Conservation (phyloP, 2,113 vertebrate genomes). For the Cynocephalus volans region DNA sequence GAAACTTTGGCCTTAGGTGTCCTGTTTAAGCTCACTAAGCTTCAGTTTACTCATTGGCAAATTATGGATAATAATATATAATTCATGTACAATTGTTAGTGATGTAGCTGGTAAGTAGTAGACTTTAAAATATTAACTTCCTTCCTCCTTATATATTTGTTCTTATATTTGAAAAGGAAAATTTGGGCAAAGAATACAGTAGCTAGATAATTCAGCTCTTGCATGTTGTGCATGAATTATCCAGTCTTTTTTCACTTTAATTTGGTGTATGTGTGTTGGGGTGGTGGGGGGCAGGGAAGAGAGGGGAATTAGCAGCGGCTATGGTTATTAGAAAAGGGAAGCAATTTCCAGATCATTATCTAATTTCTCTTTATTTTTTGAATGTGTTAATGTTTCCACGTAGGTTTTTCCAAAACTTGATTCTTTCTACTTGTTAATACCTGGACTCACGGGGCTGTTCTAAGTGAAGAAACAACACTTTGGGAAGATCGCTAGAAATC, state of each 20-base stretch:
- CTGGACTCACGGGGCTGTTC: neutral
- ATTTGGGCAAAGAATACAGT: neutral
- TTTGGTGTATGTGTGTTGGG: neutral
- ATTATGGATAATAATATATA: neutral
- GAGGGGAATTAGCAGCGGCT: neutral
- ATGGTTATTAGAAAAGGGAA: constrained; percentile 6
- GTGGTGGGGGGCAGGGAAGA: neutral
- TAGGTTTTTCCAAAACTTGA: constrained; percentile 57
- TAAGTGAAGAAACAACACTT: constrained; percentile 35
- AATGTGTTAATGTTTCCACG: neutral
- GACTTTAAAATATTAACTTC: constrained; percentile 40
- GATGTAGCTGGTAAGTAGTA: neutral
- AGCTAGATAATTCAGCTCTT: constrained; percentile 16
- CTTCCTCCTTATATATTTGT: constrained; percentile 21
- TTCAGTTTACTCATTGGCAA: neutral
- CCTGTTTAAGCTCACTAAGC: constrained; percentile 27
- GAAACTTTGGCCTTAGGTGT: neutral
- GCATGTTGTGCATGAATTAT: neutral
- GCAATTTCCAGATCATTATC: constrained; percentile 11
- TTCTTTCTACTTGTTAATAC: constrained; percentile 19
- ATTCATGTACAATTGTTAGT: neutral
- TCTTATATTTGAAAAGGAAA: constrained; percentile 9
- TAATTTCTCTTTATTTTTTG: constrained; percentile 14
- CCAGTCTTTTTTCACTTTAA: neutral
- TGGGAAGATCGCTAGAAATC: neutral